phyloP scores from a whole-genome alignment of 2,888 invertebrate genomes.

The Dynastes tityus region DNA sequence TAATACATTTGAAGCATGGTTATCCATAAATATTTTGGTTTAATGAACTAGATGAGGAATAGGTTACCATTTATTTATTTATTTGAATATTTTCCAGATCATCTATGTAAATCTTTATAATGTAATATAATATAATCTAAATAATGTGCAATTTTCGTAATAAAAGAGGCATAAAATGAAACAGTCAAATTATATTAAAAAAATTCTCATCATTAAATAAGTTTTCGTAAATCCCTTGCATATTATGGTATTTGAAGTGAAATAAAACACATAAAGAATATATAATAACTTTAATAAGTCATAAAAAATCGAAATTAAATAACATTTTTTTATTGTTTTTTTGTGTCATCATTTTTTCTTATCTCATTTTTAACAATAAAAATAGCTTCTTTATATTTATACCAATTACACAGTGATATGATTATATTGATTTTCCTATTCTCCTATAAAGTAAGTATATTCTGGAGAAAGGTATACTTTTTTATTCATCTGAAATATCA shows the following conservation, averaged over 20 bases:
- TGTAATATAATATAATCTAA: too few relatives aligned
- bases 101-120: too few relatives aligned
- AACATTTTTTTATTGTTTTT: conserved; percentile 61
- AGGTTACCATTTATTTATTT: too few relatives aligned
- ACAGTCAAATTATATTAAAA: too few relatives aligned
- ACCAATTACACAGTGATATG: conserved; percentile 60
- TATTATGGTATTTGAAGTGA: neutral
- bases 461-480: neutral
- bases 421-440: conserved; percentile 41
- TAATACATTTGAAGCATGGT: too few relatives aligned
- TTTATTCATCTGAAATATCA: conserved; percentile 5
- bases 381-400: conserved; percentile 57
- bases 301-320: conserved; percentile 64
- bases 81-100: too few relatives aligned
- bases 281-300: conserved; percentile 53
- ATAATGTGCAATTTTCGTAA: too few relatives aligned
- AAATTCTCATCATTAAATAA: too few relatives aligned
- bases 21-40: too few relatives aligned
- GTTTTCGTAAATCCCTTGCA: neutral
- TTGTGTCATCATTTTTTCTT: conserved; percentile 53
- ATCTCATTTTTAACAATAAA: conserved; percentile 59
- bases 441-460: conserved; percentile 19
- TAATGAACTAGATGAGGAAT: too few relatives aligned
- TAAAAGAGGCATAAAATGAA: neutral
- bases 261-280: conserved; percentile 53